phyloP scores from a whole-genome alignment of 1,140 invertebrate genomes.

The Papilio xuthus region DNA sequence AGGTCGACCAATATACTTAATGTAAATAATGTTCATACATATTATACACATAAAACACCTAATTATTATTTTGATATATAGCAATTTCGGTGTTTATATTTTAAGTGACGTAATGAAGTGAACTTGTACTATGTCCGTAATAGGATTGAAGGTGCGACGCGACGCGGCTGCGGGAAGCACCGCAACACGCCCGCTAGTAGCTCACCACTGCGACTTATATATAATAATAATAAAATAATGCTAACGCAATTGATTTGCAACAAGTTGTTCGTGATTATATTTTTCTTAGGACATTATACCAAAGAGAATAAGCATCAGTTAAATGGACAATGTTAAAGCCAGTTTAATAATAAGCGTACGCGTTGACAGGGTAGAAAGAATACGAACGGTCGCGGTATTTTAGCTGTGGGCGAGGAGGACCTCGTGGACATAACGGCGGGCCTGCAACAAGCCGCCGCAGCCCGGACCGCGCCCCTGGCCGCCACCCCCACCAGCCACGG shows the following conservation, averaged over 20 bases:
- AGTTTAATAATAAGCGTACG: not conserved
- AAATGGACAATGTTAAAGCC: no score
- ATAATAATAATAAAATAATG: not conserved
- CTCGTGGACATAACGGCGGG: conserved; percentile 70
- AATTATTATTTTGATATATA: not conserved
- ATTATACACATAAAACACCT: no score
- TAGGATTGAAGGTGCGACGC: not conserved
- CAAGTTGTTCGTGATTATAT: no score
- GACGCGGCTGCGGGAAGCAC: not conserved
- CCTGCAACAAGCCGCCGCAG: conserved; percentile 54
- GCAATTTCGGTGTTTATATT: not conserved
- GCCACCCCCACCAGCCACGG: conserved; percentile 70
- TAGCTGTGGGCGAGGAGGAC: conserved; percentile 60
- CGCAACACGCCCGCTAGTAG: not conserved
- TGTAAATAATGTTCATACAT: no score
- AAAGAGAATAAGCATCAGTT: no score
- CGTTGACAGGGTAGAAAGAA: conserved; percentile 48
- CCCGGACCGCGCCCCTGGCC: conserved; percentile 45
- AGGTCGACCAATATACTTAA: no score
- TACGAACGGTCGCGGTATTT: conserved; percentile 54
- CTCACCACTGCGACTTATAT: no score
- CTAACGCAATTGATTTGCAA: no score
- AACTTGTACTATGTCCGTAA: not conserved
- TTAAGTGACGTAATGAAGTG: not conserved
- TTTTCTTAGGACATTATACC: no score